phyloP scores from a whole-genome alignment of 1,140 invertebrate species.

The Eciton burchellii region DNA sequence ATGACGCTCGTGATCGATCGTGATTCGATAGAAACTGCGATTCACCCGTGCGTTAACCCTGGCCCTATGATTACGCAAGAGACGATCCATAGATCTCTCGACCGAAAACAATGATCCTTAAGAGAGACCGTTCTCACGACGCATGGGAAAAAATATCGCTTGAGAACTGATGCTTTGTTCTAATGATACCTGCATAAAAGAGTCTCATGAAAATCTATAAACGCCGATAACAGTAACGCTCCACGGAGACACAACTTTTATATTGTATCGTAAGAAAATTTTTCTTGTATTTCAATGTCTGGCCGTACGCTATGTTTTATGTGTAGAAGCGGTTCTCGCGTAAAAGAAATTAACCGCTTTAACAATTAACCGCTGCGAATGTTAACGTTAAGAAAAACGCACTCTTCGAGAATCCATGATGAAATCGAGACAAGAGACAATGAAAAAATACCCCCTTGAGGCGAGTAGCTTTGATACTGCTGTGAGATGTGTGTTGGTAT shows the following conservation, averaged over 20 bases:
- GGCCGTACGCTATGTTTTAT: no score
- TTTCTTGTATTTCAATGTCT: no score
- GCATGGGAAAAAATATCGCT: slow-evolving; percentile 59
- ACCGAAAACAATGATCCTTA: slow-evolving; percentile 57
- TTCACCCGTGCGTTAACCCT: slow-evolving; percentile 60
- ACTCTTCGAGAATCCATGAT: no score
- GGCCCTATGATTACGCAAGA: slow-evolving; percentile 55
- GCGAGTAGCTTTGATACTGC: no score
- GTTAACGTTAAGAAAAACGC: no score
- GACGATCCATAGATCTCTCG: slow-evolving; percentile 41
- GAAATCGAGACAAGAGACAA: no score
- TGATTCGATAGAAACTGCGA: slow-evolving; percentile 59
- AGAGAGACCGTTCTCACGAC: slow-evolving; percentile 62
- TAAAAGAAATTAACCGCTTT: no score
- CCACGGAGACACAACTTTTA: not conserved
- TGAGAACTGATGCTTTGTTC: slow-evolving; percentile 8
- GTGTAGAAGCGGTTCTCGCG: no score
- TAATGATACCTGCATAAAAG: slow-evolving; percentile 8
- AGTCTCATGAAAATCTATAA: slow-evolving; percentile 8
- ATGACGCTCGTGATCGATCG: slow-evolving; percentile 57
- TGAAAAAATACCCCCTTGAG: no score
- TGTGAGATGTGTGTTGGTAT: not conserved
- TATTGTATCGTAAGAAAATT: no score
- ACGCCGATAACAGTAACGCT: not conserved
- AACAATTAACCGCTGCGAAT: no score